phyloP scores from a whole-genome alignment of 2,888 invertebrate genomes.

The Tyria jacobaeae region DNA sequence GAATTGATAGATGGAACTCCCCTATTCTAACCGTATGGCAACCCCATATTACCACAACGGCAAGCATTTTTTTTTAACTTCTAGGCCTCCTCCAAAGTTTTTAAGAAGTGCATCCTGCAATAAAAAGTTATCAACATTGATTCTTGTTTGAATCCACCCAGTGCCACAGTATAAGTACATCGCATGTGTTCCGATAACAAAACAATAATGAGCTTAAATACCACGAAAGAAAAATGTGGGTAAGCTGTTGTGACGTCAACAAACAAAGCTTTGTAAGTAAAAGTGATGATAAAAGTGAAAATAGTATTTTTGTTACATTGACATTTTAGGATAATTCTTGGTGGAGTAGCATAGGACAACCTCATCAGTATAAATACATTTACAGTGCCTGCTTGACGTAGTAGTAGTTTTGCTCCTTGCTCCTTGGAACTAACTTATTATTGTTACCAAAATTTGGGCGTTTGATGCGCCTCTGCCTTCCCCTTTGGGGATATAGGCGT shows the following conservation, averaged over 20 bases:
- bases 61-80: neutral
- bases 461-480: too few species aligned
- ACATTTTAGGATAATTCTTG: too few species aligned
- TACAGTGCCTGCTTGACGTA: too few species aligned
- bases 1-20: neutral
- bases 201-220: conserved; percentile 62
- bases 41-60: neutral
- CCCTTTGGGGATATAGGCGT: too few species aligned
- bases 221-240: conserved; percentile 50
- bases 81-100: neutral
- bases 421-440: too few species aligned
- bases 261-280: neutral
- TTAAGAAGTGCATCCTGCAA: neutral
- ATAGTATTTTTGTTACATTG: too few species aligned
- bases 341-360: too few species aligned
- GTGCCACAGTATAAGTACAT: conserved; percentile 57
- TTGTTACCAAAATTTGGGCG: too few species aligned
- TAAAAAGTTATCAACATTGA: conserved; percentile 18
- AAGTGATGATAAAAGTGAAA: neutral
- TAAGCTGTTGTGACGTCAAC: neutral
- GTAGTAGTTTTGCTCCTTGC: too few species aligned
- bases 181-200: conserved; percentile 66
- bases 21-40: neutral
- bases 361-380: too few species aligned
- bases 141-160: conserved; percentile 46